phyloP scores from a whole-genome alignment of 2,113 vertebrate species.

The Plecturocebus donacophilus region DNA sequence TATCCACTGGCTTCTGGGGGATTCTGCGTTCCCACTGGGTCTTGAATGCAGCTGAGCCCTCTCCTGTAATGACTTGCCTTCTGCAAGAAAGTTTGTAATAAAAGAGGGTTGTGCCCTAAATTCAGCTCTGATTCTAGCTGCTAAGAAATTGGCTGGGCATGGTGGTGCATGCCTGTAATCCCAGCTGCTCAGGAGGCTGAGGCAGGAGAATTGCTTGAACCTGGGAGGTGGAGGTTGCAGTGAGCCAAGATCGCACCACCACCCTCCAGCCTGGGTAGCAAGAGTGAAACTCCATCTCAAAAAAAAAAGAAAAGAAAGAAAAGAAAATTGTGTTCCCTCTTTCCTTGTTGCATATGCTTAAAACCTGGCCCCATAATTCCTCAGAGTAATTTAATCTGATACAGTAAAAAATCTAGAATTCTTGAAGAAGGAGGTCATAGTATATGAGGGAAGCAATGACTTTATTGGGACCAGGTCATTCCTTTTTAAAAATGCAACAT shows the following conservation, averaged over 20 bases:
- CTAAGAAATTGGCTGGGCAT: not conserved
- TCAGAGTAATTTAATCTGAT: not conserved
- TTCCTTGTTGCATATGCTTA: rapidly evolving
- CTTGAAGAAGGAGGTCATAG: not conserved
- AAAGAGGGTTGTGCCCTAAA: not conserved
- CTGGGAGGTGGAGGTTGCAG: no score
- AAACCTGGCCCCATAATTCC: not conserved
- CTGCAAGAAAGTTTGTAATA: not conserved
- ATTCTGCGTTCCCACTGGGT: not conserved
- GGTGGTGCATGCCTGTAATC: no score
- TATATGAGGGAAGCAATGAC: not conserved
- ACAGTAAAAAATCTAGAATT: not conserved
- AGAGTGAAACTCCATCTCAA: no score
- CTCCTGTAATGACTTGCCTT: not conserved
- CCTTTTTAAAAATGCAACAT: not conserved
- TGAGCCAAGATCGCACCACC: no score
- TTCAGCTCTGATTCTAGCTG: not conserved
- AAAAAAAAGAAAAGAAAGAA: no score
- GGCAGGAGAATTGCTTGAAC: no score
- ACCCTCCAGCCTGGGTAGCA: no score
- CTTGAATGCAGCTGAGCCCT: not conserved
- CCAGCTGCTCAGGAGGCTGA: no score
- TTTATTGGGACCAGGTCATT: no score
- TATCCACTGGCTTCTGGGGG: not conserved
- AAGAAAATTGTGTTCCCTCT: not conserved